A percentile compares a stretch with the other conserved stretches of the same genome.
phyloP scores from a whole-genome alignment of 2,888 invertebrate genomes.

The Branchipolynoe longqiensis region DNA sequence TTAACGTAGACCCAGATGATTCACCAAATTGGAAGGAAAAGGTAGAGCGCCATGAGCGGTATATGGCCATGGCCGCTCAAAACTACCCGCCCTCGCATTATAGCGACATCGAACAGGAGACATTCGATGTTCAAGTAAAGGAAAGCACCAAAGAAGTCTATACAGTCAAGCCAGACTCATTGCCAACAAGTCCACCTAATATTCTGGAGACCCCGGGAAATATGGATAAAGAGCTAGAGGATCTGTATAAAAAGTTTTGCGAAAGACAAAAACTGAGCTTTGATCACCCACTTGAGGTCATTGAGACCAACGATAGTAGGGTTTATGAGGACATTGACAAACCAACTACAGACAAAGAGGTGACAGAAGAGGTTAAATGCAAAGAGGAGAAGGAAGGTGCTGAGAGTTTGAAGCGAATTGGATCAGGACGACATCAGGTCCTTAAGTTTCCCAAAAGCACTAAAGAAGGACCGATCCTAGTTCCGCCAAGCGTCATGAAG shows the following conservation, averaged over 20 bases:
- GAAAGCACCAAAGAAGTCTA: not conserved
- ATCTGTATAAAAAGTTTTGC: not conserved
- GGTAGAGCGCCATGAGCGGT: constrained; percentile 5
- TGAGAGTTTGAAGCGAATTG: not conserved
- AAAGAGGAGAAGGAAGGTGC: too few species aligned
- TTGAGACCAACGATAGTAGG: not conserved
- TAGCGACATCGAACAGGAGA: not conserved
- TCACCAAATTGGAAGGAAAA: constrained; percentile 17
- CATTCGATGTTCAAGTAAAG: not conserved
- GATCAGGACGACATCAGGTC: not conserved
- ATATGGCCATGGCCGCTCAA: not conserved
- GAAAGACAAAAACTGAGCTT: not conserved
- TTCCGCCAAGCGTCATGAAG: constrained; percentile 20
- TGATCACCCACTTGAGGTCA: not conserved
- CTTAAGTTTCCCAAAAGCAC: constrained; percentile 1
- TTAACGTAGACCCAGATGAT: constrained; percentile 25
- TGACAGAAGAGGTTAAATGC: too few species aligned
- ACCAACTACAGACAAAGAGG: too few species aligned
- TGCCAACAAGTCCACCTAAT: constrained; percentile 10
- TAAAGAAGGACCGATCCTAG: constrained; percentile 6
- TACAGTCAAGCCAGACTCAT: not conserved
- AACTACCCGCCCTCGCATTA: not conserved
- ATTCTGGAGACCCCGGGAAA: constrained; percentile 32
- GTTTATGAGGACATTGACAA: too few species aligned
- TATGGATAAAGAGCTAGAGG: constrained; percentile 13